Evolutionary conservation across 2,888 invertebrate genomes (phyloP), one percentile per base, ranked within the genome.

Genomic region (Pammene fasciana): DNA sequence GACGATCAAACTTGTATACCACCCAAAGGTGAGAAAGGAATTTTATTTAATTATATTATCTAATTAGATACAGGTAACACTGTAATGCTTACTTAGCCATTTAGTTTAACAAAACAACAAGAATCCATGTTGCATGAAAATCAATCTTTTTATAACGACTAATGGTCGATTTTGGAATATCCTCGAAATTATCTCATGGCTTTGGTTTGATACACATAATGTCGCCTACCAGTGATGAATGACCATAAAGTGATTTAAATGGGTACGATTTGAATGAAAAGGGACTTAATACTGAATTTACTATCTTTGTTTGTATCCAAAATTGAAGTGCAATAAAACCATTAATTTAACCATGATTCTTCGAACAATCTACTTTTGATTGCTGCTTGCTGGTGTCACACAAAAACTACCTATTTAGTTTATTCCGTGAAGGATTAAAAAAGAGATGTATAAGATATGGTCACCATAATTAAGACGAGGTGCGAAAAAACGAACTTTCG

Each of bases 21-120:
- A 88, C 89, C 89, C 90, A 88, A 83, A 88, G 83, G 86, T 80
- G 86, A 85, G 86, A 88, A 83, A 75, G 80, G 83, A 82, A 83
- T 86, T 76, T 74, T 72, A 75, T 78, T 84, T 85, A 88, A 88
- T 89, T 89, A 85, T 75, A 83, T 85, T 89, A 90, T 91, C 90
- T 89, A 87, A 89, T 90, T 90, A 86, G 90, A 90, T 90, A 88
- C 75, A 79, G 78, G 74, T 68, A 82, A 83, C 86, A 87, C 83
- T 74, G 81, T 82, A 88, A 89, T 86, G 89, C 89, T 90, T 85
- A 86, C 84, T 83, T 82, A 81, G 80, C 74, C 82, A 79, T 87
- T 88, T 86, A 87, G 82, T 80, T 81, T 77, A 75, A 75, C 81
- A 78, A 80, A 80, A 81, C 78, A 80, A 75, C 61, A 57, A 71